Evolutionary conservation across 2,797 vertebrate genomes (phyloP), one percentile per base, ranked within the genome.

Genomic region (Pangasius larnaudii): DNA sequence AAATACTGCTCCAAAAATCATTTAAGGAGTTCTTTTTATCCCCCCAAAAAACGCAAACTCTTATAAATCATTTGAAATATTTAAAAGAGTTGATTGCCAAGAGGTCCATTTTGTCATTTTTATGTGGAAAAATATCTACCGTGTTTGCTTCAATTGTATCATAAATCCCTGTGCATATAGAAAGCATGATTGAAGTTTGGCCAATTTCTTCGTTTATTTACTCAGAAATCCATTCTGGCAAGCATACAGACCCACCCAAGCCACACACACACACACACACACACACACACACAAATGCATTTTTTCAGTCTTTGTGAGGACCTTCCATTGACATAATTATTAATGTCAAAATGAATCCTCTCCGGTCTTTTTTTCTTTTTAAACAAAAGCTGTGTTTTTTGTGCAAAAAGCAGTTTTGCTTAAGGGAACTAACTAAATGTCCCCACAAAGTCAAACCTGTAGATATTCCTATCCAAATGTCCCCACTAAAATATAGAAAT

Each of bases 121-220:
- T 80, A 33, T 69, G 82, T 89, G 78, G 88, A 46, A 36, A 86
- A 74, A 88, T 85, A 75, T 89, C 88, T 92, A 88, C 72, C 1
- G 7, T 86, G 85, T 94, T 94, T 94, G 91, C 90, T 85, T 92
- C 90, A 89, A 93, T 90, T 91, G 91, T 92, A 91, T 92, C 92
- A 92, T 93, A 91, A 93, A 92, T 94, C 93, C 92, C 90, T 91
- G 78, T 83, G 91, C 93, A 93, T 93, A 93, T 89, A 94, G 91
- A 93, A 92, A 93, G 91, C 91, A 88, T 93, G 93, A 95, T 93
- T 95, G 95, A 95, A 95, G 94, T 93, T 93, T 93, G 92, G 92
- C 92, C 94, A 95, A 92, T 94, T 95, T 94, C 93, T 91, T 88
- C 93, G 86, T 94, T 93, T 93, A 93, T 95, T 95, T 93, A 93